Conservation (phyloP, 2,888 invertebrate genomes). For the Masnerella sp. region DNA sequence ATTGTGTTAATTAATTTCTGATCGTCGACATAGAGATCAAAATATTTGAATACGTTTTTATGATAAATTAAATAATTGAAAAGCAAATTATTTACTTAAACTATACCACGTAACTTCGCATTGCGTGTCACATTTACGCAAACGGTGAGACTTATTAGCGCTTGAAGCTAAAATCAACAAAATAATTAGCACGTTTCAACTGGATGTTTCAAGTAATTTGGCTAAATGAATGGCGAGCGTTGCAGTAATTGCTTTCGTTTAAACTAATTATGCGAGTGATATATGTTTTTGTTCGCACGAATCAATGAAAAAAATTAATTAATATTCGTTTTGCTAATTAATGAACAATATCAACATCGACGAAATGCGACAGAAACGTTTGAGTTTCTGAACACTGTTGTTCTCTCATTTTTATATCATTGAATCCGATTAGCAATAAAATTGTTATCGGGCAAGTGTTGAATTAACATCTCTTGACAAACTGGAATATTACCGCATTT, state of each 20-base stretch:
- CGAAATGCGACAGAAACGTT: neutral
- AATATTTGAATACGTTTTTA: neutral
- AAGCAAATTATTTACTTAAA: no score
- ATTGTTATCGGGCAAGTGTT: constrained; percentile 11
- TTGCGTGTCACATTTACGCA: constrained; percentile 14
- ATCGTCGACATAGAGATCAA: no score
- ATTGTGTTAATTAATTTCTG: no score
- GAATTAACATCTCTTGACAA: constrained; percentile 8
- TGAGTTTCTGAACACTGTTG: constrained; percentile 1
- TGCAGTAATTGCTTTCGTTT: constrained; percentile 11
- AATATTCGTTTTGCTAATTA: neutral
- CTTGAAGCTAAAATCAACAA: constrained; percentile 25
- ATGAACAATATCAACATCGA: neutral
- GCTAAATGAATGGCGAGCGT: constrained; percentile 1
- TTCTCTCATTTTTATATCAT: constrained; percentile 10
- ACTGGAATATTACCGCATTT: constrained; percentile 8
- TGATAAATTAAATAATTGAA: neutral
- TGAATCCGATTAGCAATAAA: constrained; percentile 5
- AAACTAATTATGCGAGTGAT: no score
- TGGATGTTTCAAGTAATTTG: constrained; percentile 5
- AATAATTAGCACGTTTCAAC: constrained; percentile 17
- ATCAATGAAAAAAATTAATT: no score
- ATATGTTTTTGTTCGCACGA: no score
- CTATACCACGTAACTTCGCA: constrained; percentile 7
- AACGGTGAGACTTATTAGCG: constrained; percentile 16